Base-by-base conservation (phyloP, 35 echinoderm and acorn worm species). In the Diadema setosum region DNA sequence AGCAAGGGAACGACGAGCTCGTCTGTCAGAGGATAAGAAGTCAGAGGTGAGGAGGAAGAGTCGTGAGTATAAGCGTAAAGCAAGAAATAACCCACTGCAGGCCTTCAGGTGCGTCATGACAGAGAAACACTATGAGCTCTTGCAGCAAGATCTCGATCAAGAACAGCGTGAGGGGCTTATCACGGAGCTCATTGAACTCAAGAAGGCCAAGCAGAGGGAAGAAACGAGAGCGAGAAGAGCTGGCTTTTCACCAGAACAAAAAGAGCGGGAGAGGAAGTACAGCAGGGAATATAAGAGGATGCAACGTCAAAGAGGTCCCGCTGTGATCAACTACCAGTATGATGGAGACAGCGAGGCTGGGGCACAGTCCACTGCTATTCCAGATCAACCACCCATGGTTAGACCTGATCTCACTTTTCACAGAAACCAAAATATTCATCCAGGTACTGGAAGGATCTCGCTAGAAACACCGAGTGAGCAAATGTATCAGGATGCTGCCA, bases 61-160 rank as follows among this genome's bases (percentile, higher is more conserved):
- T 41, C 15, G 73, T 41, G 73, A 78, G 40, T 78, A 78, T n/a
- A 78, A 78, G 73, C 16, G 73, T 41, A 78, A n/a, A 78, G 73
- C 73, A 41, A 33, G 73, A 78, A 78, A 23, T 41, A 78, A 78
- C 40, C 73, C 73, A 9, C 37, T 78, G 33, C 39, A 17, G 40
- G 40, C 17, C 3, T 78, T 78, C 21, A 39, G n/a, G 35, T 42
- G 27, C 1, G 73, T 78, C 14, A 78, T 78, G 2, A 78, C 35
- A 42, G 73, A 44, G 40, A 39, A 36, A 44, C 73, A 78, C 73
- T 42, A n/a, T 42, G 40, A 78, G 3, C 40, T 78, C 34, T 78
- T 78, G 73, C 3, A 78, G 29, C 36, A 78, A 44, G 73, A 78
- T 44, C 37, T 78, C 11, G 30, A 78, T 78, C 35, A 41, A 15